Conservation (phyloP, 2,888 invertebrate species). For the Elysia crispata region DNA sequence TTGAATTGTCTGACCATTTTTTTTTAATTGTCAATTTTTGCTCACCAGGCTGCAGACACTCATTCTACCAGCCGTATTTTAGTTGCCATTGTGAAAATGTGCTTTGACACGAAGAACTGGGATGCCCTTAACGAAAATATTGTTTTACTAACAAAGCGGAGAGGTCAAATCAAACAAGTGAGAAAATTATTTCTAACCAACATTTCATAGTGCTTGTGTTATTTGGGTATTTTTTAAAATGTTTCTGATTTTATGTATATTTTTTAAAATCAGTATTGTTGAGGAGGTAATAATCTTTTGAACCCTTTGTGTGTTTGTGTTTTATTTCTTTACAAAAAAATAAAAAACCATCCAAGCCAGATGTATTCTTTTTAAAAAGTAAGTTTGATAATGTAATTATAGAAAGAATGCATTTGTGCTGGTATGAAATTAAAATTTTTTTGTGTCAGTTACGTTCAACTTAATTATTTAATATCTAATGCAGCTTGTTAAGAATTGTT, state of each 20-base stretch:
- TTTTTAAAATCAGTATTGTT: too few relatives aligned
- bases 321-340: too few relatives aligned
- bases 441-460: too few relatives aligned
- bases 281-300: too few relatives aligned
- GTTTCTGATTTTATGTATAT: neutral
- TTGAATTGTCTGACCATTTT: neutral
- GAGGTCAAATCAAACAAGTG: slow-evolving; percentile 91
- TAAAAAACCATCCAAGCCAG: too few relatives aligned
- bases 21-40: neutral
- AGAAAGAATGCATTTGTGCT: too few relatives aligned
- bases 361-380: too few relatives aligned
- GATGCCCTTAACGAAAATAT: slow-evolving; percentile 95
- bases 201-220: too few relatives aligned
- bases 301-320: too few relatives aligned
- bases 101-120: slow-evolving; percentile 93
- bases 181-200: neutral
- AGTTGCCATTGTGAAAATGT: slow-evolving; percentile 93
- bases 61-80: slow-evolving; percentile 94
- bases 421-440: too few relatives aligned
- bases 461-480: neutral
- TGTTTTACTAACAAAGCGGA: slow-evolving; percentile 91
- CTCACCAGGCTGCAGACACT: slow-evolving; percentile 91
- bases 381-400: too few relatives aligned
- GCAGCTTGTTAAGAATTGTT: neutral
- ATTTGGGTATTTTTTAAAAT: too few relatives aligned